Evolutionary conservation across 2,113 vertebrate species (phyloP).

Genomic region (Pluvianellus socialis): DNA sequence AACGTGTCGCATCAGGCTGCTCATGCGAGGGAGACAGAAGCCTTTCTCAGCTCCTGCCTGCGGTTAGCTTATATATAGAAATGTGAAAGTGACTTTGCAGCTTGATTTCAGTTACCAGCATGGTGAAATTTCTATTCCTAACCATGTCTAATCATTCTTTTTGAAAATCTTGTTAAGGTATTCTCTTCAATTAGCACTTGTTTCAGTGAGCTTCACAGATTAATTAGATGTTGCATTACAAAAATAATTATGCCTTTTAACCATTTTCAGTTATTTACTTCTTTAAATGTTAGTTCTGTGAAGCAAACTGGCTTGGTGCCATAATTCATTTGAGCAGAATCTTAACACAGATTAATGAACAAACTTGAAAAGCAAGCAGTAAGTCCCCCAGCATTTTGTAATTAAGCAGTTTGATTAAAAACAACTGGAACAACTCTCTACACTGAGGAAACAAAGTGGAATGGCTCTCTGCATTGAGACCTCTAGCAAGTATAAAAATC

Average conservation of each 20-base stretch:
- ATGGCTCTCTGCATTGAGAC: not conserved
- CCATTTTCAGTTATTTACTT: constrained; percentile 64
- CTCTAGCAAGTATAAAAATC: not conserved
- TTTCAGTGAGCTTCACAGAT: constrained; percentile 32
- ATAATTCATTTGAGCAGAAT: constrained; percentile 48
- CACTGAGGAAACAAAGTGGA: not conserved
- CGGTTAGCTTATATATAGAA: not conserved
- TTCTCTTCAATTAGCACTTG: constrained; percentile 55
- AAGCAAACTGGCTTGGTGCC: constrained; percentile 41
- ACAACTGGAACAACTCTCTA: constrained; percentile 40
- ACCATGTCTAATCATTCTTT: constrained; percentile 32
- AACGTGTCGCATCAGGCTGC: not conserved
- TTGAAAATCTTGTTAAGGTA: constrained; percentile 62
- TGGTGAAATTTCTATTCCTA: not conserved
- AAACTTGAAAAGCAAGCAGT: constrained; percentile 52
- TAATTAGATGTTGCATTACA: constrained; percentile 66
- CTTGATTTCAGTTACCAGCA: not conserved
- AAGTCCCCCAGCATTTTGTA: constrained; percentile 57
- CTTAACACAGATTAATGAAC: constrained; percentile 65
- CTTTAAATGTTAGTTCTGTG: constrained; percentile 57
- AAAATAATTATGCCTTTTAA: constrained; percentile 67
- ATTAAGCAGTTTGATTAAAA: constrained; percentile 67
- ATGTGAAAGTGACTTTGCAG: constrained; percentile 38
- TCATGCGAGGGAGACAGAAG: not conserved
- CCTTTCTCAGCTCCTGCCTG: constrained; percentile 6